Conservation (phyloP, 2,797 vertebrate genomes). For the Holocentrus rufus region DNA sequence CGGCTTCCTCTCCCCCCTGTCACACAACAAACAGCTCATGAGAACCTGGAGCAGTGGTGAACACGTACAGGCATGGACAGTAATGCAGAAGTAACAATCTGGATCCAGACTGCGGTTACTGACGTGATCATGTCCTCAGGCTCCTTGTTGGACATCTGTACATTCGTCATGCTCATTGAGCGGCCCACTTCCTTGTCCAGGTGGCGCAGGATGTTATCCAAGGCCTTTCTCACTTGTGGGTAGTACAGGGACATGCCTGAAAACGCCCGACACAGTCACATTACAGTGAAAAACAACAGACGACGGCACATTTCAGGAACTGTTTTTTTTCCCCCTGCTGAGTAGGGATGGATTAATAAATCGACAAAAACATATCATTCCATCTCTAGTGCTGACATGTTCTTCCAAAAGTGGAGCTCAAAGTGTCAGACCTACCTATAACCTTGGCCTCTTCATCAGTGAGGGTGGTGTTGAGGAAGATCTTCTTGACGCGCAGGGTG, state of each 20-base stretch:
- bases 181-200: constrained; percentile 99
- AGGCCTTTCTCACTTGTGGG: constrained; percentile 96
- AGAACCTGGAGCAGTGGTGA: constrained; percentile 16
- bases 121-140: constrained; percentile 99
- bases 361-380: no score
- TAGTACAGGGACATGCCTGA: constrained; percentile 98
- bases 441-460: constrained; percentile 99
- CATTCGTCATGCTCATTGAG: constrained; percentile 98
- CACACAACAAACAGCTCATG: constrained; percentile 54
- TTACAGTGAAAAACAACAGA: background rate
- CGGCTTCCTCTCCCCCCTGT: constrained; percentile 97
- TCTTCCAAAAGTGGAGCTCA: background rate
- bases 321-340: no score
- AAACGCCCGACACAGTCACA: constrained; percentile 24
- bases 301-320: background rate
- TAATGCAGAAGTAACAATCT: background rate
- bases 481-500: constrained; percentile 99
- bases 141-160: constrained; percentile 99
- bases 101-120: constrained; percentile 61
- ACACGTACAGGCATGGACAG: background rate
- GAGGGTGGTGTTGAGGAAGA: constrained; percentile 98
- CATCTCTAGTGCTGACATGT: no score
- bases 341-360: no score
- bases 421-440: constrained; percentile 86
- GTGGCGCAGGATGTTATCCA: constrained; percentile 96